phyloP scores from a whole-genome alignment of 2,113 vertebrate genomes.

The Leptosomus discolor region DNA sequence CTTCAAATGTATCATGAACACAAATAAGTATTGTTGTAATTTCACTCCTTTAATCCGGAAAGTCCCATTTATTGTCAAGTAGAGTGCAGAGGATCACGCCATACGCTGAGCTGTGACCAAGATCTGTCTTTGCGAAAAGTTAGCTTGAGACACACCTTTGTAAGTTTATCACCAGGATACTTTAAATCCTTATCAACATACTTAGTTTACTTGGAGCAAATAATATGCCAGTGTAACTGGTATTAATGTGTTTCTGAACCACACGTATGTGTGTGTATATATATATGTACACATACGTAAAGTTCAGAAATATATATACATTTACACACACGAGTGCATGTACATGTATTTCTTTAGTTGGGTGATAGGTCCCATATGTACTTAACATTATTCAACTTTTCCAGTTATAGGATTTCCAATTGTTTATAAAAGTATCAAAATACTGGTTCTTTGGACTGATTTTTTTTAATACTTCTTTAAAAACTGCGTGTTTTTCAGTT shows the following conservation, averaged over 20 bases:
- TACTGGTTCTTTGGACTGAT: neutral
- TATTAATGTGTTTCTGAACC: neutral
- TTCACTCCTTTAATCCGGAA: neutral
- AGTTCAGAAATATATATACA: neutral
- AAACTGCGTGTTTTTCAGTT: neutral
- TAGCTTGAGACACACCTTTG: neutral
- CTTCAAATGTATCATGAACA: slow-evolving; percentile 10
- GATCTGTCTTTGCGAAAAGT: neutral
- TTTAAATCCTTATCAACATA: neutral
- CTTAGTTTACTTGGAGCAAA: slow-evolving; percentile 37
- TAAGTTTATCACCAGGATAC: neutral
- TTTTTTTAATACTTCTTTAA: neutral
- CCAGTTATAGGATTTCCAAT: neutral
- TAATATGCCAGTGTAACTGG: neutral
- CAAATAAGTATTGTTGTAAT: neutral
- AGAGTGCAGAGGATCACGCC: neutral
- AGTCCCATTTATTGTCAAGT: neutral
- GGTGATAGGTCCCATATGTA: neutral
- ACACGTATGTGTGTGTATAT: neutral
- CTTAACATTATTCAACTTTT: neutral
- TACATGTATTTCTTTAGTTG: neutral
- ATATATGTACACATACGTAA: neutral
- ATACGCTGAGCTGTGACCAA: neutral
- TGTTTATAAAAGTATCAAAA: neutral
- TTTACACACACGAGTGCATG: neutral